Evolutionary conservation across 2,888 invertebrate genomes (phyloP), one percentile per base, ranked within the genome.

Genomic region (Aleiodes leptofemur): DNA sequence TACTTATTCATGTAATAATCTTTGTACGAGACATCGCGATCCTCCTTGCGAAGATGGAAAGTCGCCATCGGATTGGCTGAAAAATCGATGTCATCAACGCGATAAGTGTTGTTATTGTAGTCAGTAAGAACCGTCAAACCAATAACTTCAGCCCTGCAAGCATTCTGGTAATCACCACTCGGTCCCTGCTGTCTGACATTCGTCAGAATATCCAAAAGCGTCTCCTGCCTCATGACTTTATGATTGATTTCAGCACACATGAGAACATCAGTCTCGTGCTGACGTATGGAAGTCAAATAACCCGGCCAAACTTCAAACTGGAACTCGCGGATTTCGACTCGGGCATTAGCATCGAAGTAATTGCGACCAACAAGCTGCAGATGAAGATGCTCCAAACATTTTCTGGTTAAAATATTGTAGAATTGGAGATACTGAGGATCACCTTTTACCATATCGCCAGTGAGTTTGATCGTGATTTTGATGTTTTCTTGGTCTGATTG

Each of bases 151-250:
- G 74, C 66, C 16, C 79, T 79, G 71, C 73, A 75, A 64, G 56
- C 74, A 23, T 57, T 71, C 78, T 91, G 92, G 73, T 90, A 93
- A 76, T 92, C 90, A 0, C 85, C 83, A 0, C 91, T 90, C 74
- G 91, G 90, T 0, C 88, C 88, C 0, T 86, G 78, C 0, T 90
- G 90, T 79, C 92, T 92, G 0, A 59, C n/a, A 2, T 93, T 91
- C 1, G 87, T 86, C 0, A 96, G 81, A 84, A 95, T 90, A 79
- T 94, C 92, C 0, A 94, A 90, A 0, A 96, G 92, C 0, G 94
- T 95, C 74, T 97, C 95, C 38, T 93, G 92, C 0, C 97, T 91
- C 90, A 97, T 92, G 0, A 97, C 94, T 90, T 97, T 97, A 85
- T 96, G 96, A 0, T 94, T 91, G 0, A 97, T 93, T 86, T 97